Conservation (phyloP, 2,888 invertebrate genomes). For the Thera obeliscata region DNA sequence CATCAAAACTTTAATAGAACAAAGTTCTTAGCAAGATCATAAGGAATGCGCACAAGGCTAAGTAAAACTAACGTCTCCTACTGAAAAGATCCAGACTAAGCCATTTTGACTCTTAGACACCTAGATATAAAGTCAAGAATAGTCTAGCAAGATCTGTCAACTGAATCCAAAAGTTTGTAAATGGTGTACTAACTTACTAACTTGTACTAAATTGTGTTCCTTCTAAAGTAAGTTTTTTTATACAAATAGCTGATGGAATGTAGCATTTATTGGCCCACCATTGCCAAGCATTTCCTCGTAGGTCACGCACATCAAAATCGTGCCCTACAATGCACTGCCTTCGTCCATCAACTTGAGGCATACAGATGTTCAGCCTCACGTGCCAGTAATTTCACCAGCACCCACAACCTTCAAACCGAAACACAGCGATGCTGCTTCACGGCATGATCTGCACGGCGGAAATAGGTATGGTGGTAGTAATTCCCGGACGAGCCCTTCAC, state of each 20-base stretch:
- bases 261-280: no score
- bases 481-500: no score
- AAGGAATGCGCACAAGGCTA: constrained; percentile 19
- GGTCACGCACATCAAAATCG: no score
- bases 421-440: no score
- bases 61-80: constrained; percentile 22
- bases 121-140: background rate
- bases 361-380: no score
- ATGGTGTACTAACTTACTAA: background rate
- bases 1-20: constrained; percentile 31
- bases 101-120: background rate
- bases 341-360: no score
- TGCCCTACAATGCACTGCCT: no score
- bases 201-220: constrained; percentile 2
- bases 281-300: no score
- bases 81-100: background rate
- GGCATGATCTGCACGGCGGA: no score
- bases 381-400: no score
- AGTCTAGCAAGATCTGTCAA: constrained; percentile 7
- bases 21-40: constrained; percentile 34
- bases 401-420: no score
- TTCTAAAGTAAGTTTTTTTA: background rate
- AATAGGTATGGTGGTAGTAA: background rate
- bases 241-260: no score
- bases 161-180: constrained; percentile 10